phyloP scores from a whole-genome alignment of 2,797 vertebrate species.

The Coregonus sp. region DNA sequence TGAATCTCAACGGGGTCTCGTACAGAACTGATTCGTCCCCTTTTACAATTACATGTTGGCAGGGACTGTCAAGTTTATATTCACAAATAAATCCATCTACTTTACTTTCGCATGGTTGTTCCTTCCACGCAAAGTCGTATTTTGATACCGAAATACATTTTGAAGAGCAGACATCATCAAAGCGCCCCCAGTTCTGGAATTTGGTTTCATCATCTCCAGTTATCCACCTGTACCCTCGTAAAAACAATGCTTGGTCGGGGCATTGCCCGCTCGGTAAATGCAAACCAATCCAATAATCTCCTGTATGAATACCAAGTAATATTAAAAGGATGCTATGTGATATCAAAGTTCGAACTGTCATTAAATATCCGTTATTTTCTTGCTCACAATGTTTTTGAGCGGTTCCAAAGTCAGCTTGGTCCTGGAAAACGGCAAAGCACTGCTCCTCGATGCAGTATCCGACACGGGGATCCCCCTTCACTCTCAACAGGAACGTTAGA shows the following conservation, averaged over 20 bases:
- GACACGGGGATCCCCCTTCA: constrained; percentile 8
- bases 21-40: constrained; percentile 51
- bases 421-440: constrained; percentile 71
- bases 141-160: constrained; percentile 66
- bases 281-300: constrained; percentile 79
- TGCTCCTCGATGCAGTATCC: constrained; percentile 66
- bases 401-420: constrained; percentile 32
- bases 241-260: neutral
- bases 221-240: constrained; percentile 72
- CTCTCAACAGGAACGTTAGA: constrained; percentile 25
- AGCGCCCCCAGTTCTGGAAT: constrained; percentile 65
- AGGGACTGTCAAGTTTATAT: constrained; percentile 36
- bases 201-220: constrained; percentile 60
- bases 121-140: constrained; percentile 51
- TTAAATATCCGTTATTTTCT: constrained; percentile 59
- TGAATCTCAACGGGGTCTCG: constrained; percentile 42
- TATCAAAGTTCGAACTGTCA: constrained; percentile 53
- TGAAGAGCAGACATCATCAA: constrained; percentile 48
- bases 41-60: neutral
- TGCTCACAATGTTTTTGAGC: constrained; percentile 65
- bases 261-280: constrained; percentile 27
- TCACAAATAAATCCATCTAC: constrained; percentile 82
- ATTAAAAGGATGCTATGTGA: constrained; percentile 29
- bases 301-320: constrained; percentile 16
- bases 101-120: constrained; percentile 49